Conservation (phyloP, 2,113 vertebrate genomes). For the Corythoichthys intestinalis region DNA sequence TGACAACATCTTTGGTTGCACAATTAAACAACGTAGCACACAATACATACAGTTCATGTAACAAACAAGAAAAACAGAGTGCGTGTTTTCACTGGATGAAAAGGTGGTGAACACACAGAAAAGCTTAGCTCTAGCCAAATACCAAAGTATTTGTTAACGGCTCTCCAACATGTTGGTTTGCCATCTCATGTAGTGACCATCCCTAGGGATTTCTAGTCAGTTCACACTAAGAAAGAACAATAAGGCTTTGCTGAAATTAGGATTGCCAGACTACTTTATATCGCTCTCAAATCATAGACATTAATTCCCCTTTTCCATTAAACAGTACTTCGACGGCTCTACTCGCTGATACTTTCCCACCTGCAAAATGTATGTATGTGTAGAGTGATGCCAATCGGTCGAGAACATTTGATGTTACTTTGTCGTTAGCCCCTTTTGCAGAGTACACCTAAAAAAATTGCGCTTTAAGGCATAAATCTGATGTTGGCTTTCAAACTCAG, state of each 20-base stretch:
- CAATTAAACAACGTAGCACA: constrained; percentile 32
- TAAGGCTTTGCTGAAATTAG: constrained; percentile 55
- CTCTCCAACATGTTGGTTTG: constrained; percentile 27
- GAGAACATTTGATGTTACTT: no score
- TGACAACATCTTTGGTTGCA: constrained; percentile 68
- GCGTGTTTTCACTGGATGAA: constrained; percentile 16
- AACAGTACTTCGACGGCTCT: neutral
- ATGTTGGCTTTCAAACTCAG: no score
- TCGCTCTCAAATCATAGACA: constrained; percentile 34
- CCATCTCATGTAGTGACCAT: constrained; percentile 36
- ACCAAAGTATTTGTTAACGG: neutral
- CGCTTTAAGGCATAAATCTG: no score
- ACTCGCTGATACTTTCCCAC: no score
- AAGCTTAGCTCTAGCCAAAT: constrained; percentile 18
- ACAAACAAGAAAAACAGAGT: constrained; percentile 1
- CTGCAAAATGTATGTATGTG: no score
- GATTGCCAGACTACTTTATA: constrained; percentile 46
- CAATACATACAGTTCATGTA: neutral
- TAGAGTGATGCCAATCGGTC: no score
- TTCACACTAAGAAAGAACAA: constrained; percentile 41
- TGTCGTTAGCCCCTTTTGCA: no score
- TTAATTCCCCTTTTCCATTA: neutral
- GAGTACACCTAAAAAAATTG: no score
- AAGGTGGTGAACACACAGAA: constrained; percentile 15
- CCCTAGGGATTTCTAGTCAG: constrained; percentile 42